Conservation (phyloP, 1,140 invertebrate genomes). For the Drosophila miranda region DNA sequence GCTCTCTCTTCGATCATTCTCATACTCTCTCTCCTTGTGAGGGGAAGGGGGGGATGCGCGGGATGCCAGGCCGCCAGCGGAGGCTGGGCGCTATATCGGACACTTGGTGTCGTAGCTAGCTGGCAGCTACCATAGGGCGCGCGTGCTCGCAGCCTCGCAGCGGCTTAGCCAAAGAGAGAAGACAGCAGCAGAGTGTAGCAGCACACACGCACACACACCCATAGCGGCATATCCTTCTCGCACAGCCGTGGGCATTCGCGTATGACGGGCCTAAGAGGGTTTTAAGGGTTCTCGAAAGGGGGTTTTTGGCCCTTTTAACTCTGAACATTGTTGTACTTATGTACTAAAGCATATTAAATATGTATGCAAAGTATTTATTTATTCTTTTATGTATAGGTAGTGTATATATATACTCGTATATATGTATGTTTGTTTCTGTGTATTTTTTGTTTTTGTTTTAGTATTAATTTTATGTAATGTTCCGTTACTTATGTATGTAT, state of each 20-base stretch:
- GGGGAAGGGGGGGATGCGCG: constrained; percentile 26
- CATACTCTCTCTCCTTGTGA: constrained; percentile 72
- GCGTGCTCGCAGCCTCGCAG: constrained; percentile 43
- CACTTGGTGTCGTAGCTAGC: constrained; percentile 56
- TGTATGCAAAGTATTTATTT: constrained; percentile 53
- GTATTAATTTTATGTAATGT: constrained; percentile 77
- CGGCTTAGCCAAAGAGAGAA: constrained; percentile 52
- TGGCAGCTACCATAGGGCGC: constrained; percentile 17
- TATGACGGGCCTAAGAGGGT: not conserved
- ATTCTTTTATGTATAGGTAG: constrained; percentile 31
- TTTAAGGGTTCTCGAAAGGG: not conserved
- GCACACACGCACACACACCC: too few relatives aligned
- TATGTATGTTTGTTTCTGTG: constrained; percentile 25
- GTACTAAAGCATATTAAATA: constrained; percentile 68
- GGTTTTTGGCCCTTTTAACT: constrained; percentile 14
- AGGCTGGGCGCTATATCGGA: constrained; percentile 37
- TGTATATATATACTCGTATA: constrained; percentile 49
- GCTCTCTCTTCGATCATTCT: constrained; percentile 69
- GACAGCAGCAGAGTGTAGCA: constrained; percentile 3
- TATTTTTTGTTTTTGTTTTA: constrained; percentile 47
- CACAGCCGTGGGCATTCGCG: constrained; percentile 50
- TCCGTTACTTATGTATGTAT: constrained; percentile 73
- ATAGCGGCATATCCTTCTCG: constrained; percentile 16
- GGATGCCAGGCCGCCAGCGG: constrained; percentile 48
- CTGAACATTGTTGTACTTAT: constrained; percentile 44